phyloP scores from a whole-genome alignment of 2,888 invertebrate species.

The Dryococelus australis region DNA sequence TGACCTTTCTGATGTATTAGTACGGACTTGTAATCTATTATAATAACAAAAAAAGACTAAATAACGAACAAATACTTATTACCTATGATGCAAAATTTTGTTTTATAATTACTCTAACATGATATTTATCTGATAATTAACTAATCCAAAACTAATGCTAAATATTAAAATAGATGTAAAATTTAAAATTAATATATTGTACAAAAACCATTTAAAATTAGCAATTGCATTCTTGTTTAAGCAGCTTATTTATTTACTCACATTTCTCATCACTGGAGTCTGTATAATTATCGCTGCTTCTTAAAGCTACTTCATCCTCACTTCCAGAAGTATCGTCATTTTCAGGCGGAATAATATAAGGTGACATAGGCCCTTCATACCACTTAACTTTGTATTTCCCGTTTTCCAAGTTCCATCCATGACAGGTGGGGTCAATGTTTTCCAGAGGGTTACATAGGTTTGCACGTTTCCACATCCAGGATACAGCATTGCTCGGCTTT shows the following conservation, averaged over 20 bases:
- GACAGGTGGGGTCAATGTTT: not conserved
- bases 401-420: slow-evolving; percentile 19
- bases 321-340: slow-evolving; percentile 8
- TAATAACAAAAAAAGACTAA: not conserved
- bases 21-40: not conserved
- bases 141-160: not conserved
- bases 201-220: slow-evolving; percentile 33
- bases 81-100: not conserved
- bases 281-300: slow-evolving; percentile 17
- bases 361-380: slow-evolving; percentile 22
- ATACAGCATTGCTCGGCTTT: not conserved
- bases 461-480: slow-evolving; percentile 22
- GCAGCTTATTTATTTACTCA: not conserved
- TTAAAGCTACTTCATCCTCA: slow-evolving; percentile 25
- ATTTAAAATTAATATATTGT: slow-evolving; percentile 6
- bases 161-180: not conserved
- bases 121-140: not conserved
- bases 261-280: slow-evolving; percentile 1
- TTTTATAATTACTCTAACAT: not conserved
- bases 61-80: not conserved
- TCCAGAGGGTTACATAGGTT: not conserved
- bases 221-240: too few species aligned
- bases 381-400: slow-evolving; percentile 6
- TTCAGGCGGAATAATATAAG: not conserved
- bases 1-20: not conserved